Percentiles rank a stretch among this genome's conserved stretches.
These are phyloP conservation scores for Hylyphantes graminicola DNA, from an alignment of 1,140 invertebrate genomes.

Conservation along the genomic window DNA sequence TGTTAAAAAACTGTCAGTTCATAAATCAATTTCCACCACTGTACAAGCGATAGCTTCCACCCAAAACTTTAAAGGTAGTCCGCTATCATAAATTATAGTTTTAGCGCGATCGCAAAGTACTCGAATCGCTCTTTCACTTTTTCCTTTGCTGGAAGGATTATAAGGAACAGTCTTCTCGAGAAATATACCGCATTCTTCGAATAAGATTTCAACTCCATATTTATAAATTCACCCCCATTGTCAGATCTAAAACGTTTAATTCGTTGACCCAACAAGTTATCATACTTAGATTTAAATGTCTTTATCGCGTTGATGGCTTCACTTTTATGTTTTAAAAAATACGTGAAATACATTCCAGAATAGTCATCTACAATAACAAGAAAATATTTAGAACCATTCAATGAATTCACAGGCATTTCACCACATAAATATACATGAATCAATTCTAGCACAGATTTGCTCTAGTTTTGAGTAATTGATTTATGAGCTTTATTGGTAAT, in stretches of 20 bases:
- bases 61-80: slow-evolving; percentile 10
- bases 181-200: background rate
- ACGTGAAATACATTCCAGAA: slow-evolving; percentile 1
- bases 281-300: background rate
- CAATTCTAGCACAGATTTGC: background rate
- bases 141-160: background rate
- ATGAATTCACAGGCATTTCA: background rate
- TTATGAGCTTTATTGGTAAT: background rate
- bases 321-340: slow-evolving; percentile 5
- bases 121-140: background rate
- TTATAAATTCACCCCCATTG: slow-evolving; percentile 5
- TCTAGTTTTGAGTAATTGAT: background rate
- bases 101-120: background rate
- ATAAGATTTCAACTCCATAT: background rate
- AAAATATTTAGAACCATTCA: background rate
- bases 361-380: background rate
- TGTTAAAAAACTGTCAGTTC: too few species aligned
- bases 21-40: too few species aligned
- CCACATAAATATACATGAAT: background rate
- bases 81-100: background rate
- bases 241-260: background rate
- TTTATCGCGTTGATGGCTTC: background rate
- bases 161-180: background rate
- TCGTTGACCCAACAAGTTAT: background rate
- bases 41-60: background rate